Percentiles rank a stretch among this genome's conserved stretches.
Conservation (phyloP, 2,797 vertebrate genomes). For the Nyctibius grandis region DNA sequence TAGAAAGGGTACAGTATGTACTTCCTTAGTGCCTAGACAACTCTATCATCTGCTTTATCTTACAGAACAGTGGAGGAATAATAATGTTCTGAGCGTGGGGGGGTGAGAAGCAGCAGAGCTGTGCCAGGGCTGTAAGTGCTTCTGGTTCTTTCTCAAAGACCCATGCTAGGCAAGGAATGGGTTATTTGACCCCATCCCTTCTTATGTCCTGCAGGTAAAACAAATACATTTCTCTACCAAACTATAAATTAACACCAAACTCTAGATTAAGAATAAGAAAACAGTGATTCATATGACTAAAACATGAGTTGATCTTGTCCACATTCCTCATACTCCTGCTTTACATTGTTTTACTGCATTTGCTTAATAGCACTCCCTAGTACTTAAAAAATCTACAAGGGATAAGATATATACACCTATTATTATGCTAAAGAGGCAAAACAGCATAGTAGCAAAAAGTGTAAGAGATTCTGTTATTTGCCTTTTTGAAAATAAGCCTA, state of each 20-base stretch:
- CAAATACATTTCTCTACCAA: not conserved
- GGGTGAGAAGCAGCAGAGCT: not conserved
- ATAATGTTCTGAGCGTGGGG: not conserved
- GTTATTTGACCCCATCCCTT: not conserved
- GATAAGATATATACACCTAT: not conserved
- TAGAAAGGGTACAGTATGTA: not conserved
- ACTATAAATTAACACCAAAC: not conserved
- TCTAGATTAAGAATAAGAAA: not conserved
- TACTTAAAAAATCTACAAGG: not conserved
- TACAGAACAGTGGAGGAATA: not conserved
- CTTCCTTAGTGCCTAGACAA: not conserved
- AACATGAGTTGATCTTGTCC: not conserved
- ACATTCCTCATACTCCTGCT: not conserved
- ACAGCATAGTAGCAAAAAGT: not conserved
- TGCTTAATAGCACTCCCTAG: not conserved
- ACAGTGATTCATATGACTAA: not conserved
- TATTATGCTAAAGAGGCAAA: not conserved
- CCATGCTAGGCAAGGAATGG: not conserved
- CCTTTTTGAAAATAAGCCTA: not conserved
- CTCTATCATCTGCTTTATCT: not conserved
- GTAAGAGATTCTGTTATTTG: not conserved
- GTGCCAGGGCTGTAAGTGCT: not conserved
- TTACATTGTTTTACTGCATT: not conserved
- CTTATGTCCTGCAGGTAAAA: not conserved
- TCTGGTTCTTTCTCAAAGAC: not conserved